Base-by-base conservation (phyloP, 1,140 invertebrate species). In the Platorchestia sp. region DNA sequence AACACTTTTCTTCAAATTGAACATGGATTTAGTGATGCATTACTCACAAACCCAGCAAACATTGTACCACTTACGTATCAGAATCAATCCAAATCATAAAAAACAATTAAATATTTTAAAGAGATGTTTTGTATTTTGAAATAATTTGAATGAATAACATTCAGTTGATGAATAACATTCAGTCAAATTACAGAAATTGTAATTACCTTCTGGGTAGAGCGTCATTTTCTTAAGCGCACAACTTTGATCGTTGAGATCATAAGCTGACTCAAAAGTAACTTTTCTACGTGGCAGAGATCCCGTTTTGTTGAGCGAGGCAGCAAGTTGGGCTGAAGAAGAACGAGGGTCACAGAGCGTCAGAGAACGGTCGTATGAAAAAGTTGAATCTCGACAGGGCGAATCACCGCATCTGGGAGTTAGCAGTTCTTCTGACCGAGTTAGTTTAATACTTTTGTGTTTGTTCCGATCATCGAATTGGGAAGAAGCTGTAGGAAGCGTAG, bases 201-300 rank as follows among this genome's bases (percentile, higher is more conserved):
- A 75, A 40, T 1, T 93, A 93, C 91, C 91, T 93, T 93, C 91
- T 0, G 43, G 43, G 40, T 93, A 93, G 19, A 93, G 40, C 10
- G 91, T 93, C 43, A 93, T 45, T 36, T 45, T 93, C 91, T 93
- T 93, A 0, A 93, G 91, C 41, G 91, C 10, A 93, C 91, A 93
- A 44, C 36, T 19, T 44, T 6, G 41, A 6, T 93, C 91, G 91
- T 93, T 40, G 43, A 93, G 45, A n/a, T 93, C 36, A 47, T 93
- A 7, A 45, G 91, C 45, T n/a, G 91, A 93, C 44, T 93, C 10
- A 93, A 93, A 93, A 19, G 91, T 93, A 44, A 93, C 45, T 47
- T 47, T 93, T 40, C 44, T 93, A 44, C 91, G 91, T 14, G 91
- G 91, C 45, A 93, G 44, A n/a, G 91, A 93, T 6, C 91, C 91